These are phyloP conservation scores for Drepanosiphum platanoidis DNA, from an alignment of 2,888 invertebrate genomes.

Conservation along the genomic window DNA sequence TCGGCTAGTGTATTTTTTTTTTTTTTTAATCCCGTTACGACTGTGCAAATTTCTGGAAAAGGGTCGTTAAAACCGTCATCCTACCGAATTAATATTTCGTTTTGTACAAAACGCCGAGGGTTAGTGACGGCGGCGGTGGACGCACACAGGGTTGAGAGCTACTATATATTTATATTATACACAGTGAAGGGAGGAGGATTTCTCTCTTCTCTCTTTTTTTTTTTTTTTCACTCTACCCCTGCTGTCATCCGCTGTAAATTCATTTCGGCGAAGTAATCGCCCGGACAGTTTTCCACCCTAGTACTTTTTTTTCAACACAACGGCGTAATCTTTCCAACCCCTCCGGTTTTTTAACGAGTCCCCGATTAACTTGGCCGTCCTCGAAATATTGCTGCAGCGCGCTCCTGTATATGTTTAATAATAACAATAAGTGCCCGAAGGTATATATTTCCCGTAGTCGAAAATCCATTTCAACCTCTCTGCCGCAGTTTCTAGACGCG, in stretches of 20 bases:
- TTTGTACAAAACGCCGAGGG: conserved; percentile 53
- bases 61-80: conserved; percentile 61
- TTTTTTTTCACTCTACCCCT: conserved; percentile 46
- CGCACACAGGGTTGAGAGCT: conserved; percentile 9
- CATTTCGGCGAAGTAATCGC: conserved; percentile 59
- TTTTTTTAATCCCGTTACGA: conserved; percentile 59
- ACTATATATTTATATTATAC: background rate
- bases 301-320: conserved; percentile 51
- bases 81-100: conserved; percentile 60
- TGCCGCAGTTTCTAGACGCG: background rate
- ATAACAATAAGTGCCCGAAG: conserved; percentile 56
- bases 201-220: conserved; percentile 49
- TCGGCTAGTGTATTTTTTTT: conserved; percentile 37
- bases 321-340: conserved; percentile 59
- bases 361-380: conserved; percentile 52
- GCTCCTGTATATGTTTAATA: conserved; percentile 50
- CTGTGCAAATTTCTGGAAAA: conserved; percentile 58
- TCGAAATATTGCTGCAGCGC: conserved; percentile 22
- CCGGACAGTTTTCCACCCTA: conserved; percentile 58
- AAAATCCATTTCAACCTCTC: conserved; percentile 19
- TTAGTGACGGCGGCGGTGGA: background rate
- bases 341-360: conserved; percentile 60
- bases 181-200: background rate
- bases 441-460: conserved; percentile 39
- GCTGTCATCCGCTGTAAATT: conserved; percentile 57